Evolutionary conservation across 1,140 invertebrate species (phyloP), one percentile per base, ranked within the genome.

Genomic region (Yoshiicerus persimilis): DNA sequence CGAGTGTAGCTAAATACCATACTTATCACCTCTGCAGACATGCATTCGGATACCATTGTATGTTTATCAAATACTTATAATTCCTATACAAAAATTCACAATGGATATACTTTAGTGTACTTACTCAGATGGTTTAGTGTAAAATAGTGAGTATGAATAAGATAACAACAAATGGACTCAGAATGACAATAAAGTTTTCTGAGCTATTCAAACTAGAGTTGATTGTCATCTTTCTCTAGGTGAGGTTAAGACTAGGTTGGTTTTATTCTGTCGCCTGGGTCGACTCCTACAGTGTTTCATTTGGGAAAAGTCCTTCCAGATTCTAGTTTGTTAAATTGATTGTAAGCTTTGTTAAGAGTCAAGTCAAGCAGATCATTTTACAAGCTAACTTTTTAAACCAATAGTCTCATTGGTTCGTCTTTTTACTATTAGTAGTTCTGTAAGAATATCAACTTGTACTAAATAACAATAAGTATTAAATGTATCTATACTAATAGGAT

Each of bases 101-200:
- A n/a, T n/a, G n/a, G n/a, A n/a, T n/a, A n/a, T n/a, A n/a, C n/a
- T n/a, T n/a, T n/a, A n/a, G n/a, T n/a, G n/a, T n/a, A n/a, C n/a
- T n/a, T n/a, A n/a, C n/a, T n/a, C n/a, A n/a, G n/a, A n/a, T n/a
- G n/a, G n/a, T n/a, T 4, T 56, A 56, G n/a, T 4, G 27, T 70
- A 30, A 30, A 70, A 32, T 32, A 11, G 4, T 64, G 25, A 25
- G 30, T 16, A 36, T 80, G 75, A 80, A 80, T 80, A 80, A 80
- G 75, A 80, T 80, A 80, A 80, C 75, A 80, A 80, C 75, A 38
- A 80, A 80, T 80, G 75, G 32, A 80, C 30, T 80, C 75, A 80
- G 30, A 80, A 80, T 80, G 75, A 80, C 75, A 80, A 80, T 80
- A 80, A 32, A 20, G 32, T 80, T 80, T 80, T 80, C 75, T 38